Percentiles rank a stretch among this genome's conserved stretches.
Evolutionary conservation across 2,797 vertebrate genomes (phyloP).

Genomic region (Macropus fuliginosus): DNA sequence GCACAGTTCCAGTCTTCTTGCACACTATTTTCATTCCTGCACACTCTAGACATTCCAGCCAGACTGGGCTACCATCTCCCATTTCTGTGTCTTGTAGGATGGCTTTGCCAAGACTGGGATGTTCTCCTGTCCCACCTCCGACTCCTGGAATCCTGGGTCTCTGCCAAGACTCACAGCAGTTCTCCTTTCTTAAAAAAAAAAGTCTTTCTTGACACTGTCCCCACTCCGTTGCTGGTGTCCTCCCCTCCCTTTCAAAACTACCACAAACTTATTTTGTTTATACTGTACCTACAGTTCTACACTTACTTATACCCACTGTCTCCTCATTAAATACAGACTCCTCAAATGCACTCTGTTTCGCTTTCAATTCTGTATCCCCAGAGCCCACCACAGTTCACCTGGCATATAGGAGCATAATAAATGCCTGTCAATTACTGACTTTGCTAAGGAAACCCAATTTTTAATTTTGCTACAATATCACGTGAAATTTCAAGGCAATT

Average conservation of each 20-base stretch:
- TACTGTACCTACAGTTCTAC: neutral
- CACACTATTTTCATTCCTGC: neutral
- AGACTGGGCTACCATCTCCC: neutral
- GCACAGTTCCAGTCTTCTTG: neutral
- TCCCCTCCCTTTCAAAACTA: too few relatives aligned
- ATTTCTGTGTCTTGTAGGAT: neutral
- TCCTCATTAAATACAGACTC: neutral
- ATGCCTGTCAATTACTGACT: neutral
- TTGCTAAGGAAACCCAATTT: neutral
- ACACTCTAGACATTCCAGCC: neutral
- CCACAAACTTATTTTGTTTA: neutral
- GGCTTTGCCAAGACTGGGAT: neutral
- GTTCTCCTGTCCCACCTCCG: neutral
- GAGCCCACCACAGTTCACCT: neutral
- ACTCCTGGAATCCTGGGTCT: neutral
- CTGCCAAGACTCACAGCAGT: neutral
- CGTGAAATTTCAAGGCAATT: conserved; percentile 41
- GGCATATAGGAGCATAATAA: neutral
- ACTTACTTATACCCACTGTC: neutral
- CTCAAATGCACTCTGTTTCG: neutral
- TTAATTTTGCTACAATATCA: conserved; percentile 12
- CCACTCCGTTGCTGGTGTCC: neutral
- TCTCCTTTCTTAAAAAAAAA: neutral
- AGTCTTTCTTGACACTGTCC: neutral
- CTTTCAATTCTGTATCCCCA: neutral